Percentiles rank a stretch among this genome's conserved stretches.
Evolutionary conservation across 2,797 vertebrate genomes (phyloP).

Genomic region (Sciurus vulgaris): DNA sequence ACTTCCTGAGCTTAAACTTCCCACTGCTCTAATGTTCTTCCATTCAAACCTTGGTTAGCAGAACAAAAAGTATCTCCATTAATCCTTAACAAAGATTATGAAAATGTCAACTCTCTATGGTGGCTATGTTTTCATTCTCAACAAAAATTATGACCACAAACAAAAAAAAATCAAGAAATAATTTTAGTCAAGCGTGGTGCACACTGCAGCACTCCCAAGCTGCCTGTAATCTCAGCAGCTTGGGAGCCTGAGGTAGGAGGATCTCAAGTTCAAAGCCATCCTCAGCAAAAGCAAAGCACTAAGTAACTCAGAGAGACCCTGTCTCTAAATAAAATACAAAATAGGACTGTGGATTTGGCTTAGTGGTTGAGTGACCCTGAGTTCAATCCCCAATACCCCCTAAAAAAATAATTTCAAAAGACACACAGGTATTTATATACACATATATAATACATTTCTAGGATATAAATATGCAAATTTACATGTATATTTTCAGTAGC

Average conservation of each 20-base stretch:
- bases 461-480: not conserved
- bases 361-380: no score
- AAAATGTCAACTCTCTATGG: constrained; percentile 14
- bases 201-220: no score
- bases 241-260: no score
- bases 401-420: not conserved
- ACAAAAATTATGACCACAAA: not conserved
- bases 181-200: not conserved
- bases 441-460: not conserved
- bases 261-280: no score
- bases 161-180: not conserved
- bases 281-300: no score
- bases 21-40: not conserved
- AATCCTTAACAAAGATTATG: not conserved
- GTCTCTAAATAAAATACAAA: no score
- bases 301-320: no score
- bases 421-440: not conserved
- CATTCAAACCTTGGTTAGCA: not conserved
- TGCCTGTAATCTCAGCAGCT: no score
- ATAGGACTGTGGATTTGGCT: no score
- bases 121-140: not conserved
- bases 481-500: not conserved
- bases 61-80: not conserved
- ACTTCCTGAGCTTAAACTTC: not conserved
- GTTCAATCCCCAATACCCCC: no score